Evolutionary conservation across 2,888 invertebrate species (phyloP).

Genomic region (Ormyrus labotus): DNA sequence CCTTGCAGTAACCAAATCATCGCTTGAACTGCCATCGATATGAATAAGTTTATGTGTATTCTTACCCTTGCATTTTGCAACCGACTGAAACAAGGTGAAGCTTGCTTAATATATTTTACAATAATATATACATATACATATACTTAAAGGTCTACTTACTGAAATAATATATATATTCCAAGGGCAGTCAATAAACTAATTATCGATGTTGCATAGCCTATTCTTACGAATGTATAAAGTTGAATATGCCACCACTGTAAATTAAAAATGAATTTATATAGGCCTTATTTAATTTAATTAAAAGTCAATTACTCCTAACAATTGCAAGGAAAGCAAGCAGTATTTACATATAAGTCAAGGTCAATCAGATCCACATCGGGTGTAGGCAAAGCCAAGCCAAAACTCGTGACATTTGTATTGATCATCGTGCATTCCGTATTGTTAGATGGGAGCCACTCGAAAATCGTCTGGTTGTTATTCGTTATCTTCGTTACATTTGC

Average conservation of each 20-base stretch:
- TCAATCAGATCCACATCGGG: background rate
- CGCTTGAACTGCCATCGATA: constrained; percentile 9
- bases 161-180: constrained; percentile 25
- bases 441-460: constrained; percentile 16
- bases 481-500: constrained; percentile 18
- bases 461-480: constrained; percentile 3
- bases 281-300: too few relatives aligned
- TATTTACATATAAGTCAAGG: constrained; percentile 13
- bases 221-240: background rate
- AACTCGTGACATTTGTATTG: background rate
- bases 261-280: background rate
- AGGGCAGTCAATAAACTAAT: constrained; percentile 17
- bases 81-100: constrained; percentile 6
- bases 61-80: constrained; percentile 27
- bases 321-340: too few relatives aligned
- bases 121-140: background rate
- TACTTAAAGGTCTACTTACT: constrained; percentile 8
- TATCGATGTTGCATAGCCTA: constrained; percentile 19
- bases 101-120: background rate
- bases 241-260: constrained; percentile 7
- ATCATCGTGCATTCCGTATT: background rate
- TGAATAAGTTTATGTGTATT: constrained; percentile 43
- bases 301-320: too few relatives aligned
- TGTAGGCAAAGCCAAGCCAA: too few relatives aligned
- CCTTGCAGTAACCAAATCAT: background rate